Base-by-base conservation (phyloP, 2,113 vertebrate genomes). In the Hydropotes inermis region DNA sequence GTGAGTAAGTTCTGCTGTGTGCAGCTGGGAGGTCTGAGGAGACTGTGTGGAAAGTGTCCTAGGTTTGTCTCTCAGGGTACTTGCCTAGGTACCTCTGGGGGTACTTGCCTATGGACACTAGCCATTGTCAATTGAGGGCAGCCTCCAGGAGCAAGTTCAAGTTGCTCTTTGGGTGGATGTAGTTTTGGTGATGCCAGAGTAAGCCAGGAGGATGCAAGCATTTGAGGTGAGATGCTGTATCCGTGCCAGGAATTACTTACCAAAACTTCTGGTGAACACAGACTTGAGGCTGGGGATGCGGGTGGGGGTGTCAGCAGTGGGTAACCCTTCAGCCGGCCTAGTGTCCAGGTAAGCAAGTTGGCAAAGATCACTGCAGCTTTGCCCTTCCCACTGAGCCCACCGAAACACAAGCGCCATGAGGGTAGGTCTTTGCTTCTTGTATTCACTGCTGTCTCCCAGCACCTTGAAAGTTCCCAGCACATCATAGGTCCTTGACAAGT, bases 11-110 rank as follows among this genome's bases (percentile, higher is more conserved):
- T 58, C 86, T 55, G 27, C 39, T 64, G 21, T 6, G 39, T 8
- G 15, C 33, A 15, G 1, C 36, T 1, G 6, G 43, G 13, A 52
- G n/a, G 64, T 27, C 10, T 36, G 1, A 21, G 28, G 81, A 55
- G 28, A 36, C 16, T 6, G 1, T 5, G 15, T 1, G 27, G 54
- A 45, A 23, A 0, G 0, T 6, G 39, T 55, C n/a, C 36, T 17
- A 61, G 47, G 47, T 25, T 12, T 39, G 15, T 45, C 47, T 57
- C 70, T 57, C 17, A 54, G n/a, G 16, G 5, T 39, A 11, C 81
- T 78, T 25, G 12, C 21, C 52, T 52, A 30, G n/a, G 39, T 43
- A 17, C 5, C n/a, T 27, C 39, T 76, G 23, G 43, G 43, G 79
- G 9, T 36, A 33, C 79, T 76, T 50, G 33, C 25, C 57, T 10